Base-by-base conservation (phyloP, 1,140 invertebrate species). In the Drosophila nikananu region DNA sequence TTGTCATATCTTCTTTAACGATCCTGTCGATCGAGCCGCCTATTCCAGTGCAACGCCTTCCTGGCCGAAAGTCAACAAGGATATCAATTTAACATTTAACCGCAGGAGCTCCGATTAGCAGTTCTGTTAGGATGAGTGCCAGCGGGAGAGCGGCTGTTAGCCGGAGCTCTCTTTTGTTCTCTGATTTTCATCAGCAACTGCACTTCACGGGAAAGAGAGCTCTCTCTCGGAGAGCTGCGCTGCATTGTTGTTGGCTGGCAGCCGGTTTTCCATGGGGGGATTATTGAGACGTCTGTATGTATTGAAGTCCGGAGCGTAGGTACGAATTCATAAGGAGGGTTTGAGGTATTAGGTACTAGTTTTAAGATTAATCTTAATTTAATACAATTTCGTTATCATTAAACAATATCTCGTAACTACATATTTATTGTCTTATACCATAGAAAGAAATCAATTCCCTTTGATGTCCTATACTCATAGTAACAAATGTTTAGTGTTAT, bases 221-320 rank as follows among this genome's bases (percentile, higher is more conserved):
- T 71, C 35, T 44, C 70, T 71, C 65, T 58, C 52, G 19, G 67
- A 68, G 46, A 41, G 46, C n/a, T 13, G 23, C 23, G 27, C 35
- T 78, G 57, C 75, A 78, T 70, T 62, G 75, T 78, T 70, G 51
- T 77, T 78, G 75, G 39, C 42, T 73, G 77, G 84, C 74, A 87
- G 84, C 84, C 84, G 84, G 84, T 87, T 87, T 87, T 87, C 84
- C 77, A 81, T 76, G 77, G 68, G 83, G 83, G 83, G 83, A 84
- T 87, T 87, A 84, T 87, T 89, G 73, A 72, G 59, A 75, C 63
- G 81, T 72, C 59, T 60, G 51, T 65, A 64, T 58, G 75, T 57
- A 51, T 72, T 42, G 62, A 12, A 39, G 15, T 39, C 21, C 21
- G 35, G 35, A 10, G 35, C 54, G 54, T 57, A 57, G 15, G 5